Base-by-base conservation (phyloP, 2,113 vertebrate genomes). In the Lophura nycthemera region DNA sequence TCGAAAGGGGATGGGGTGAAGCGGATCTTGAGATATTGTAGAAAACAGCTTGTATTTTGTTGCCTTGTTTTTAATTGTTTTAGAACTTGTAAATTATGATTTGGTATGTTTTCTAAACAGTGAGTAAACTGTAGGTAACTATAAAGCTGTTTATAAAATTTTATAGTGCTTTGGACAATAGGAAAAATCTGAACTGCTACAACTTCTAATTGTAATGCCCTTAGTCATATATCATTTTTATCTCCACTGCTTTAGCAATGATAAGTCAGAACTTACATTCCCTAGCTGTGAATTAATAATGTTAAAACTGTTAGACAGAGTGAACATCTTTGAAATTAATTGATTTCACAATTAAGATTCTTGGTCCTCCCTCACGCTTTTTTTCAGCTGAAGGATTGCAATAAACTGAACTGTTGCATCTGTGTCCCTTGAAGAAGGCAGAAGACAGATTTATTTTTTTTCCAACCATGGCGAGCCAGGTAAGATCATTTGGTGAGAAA, bases 401-500 rank as follows among this genome's bases (percentile, higher is more conserved):
- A 1, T 66, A 88, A 69, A 34, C n/a, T 11, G 50, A 78, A 45
- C 52, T 48, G 32, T 73, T 15, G 45, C 70, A 20, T 36, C 36
- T 1, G 2, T 25, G 8, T 24, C 69, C 56, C 8, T 85, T 0
- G 1, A 78, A 86, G 54, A 36, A 52, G 63, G n/a, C 63, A 18
- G 92, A 93, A 76, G 83, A 57, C 70, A 66, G n/a, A 40, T 40
- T 40, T 43, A 40, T 43, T 38, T 24, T 32, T 36, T 65, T 89
- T 91, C 77, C 77, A 95, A 63, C 82, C 48, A 96, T 97, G 97
- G 96, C 97, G 79, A 95, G n/a, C 91, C 97, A 92, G 97, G 97
- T 97, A 97, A 97, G 97, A 96, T 92, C 11, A 42, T 79, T 67
- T 92, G 85, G 70, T 95, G 91, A 89, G 90, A 84, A 89, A 54